Evolutionary conservation across 2,797 vertebrate genomes (phyloP), one percentile per base, ranked within the genome.

Genomic region (Enteromius argenteus): DNA sequence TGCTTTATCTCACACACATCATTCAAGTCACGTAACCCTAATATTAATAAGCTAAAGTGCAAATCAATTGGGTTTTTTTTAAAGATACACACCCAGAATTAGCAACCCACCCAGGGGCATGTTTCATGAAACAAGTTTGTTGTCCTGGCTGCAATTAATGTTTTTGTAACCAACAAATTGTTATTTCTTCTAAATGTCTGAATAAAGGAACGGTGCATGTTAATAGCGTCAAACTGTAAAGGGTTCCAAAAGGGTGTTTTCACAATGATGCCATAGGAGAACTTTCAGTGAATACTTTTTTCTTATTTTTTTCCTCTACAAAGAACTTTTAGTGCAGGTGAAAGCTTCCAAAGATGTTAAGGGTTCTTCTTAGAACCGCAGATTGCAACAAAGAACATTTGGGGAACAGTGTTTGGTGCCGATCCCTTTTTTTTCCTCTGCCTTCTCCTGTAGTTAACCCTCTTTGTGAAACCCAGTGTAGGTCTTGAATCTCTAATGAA

Each of bases 401-500:
- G 44, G 80, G 13, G 39, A 68, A 64, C 62, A 10, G 11, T 21
- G 13, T 60, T 60, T 51, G 62, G 58, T 35, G 21, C 4, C 3
- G 30, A 66, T 35, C 62, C 2, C 62, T 6, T 62, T 62, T 44
- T 17, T 30, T 68, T 66, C 79, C 35, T 73, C 32, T 37, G 44
- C 27, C 17, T 71, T 30, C 30, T 71, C 46, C 49, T 73, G 42
- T 37, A 37, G 27, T 80, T 60, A 60, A 67, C 56, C 60, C 76
- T 62, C 44, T 71, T 35, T 78, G 53, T 73, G 46, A 58, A 49
- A 23, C 67, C 27, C 44, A 46, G 67, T 68, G 39, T 79, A 88
- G 81, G 58, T 93, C 93, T 94, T 88, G 91, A 91, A 93, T 91
- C 92, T 35, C 86, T 84, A 85, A 91, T 92, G 37, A 79, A 71